Evolutionary conservation across 1,140 invertebrate species (phyloP).

Genomic region (Drosophila repletoides): DNA sequence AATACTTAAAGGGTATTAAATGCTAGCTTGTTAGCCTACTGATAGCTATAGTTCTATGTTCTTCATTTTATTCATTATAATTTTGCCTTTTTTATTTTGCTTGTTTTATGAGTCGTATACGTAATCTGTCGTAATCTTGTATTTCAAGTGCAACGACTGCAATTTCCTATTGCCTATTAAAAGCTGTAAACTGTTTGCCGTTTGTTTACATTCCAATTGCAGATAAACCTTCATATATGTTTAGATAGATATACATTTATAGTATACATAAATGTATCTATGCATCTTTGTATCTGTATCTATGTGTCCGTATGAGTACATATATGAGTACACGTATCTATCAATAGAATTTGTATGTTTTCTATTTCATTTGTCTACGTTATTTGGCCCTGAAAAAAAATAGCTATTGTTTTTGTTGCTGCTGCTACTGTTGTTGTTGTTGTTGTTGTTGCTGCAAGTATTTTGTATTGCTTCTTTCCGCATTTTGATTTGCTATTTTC

Average conservation of each 20-base stretch:
- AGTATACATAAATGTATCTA: neutral
- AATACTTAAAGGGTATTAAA: neutral
- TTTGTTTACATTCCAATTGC: constrained; percentile 37
- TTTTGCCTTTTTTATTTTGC: constrained; percentile 1
- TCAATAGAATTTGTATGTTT: constrained; percentile 58
- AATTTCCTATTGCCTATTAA: constrained; percentile 35
- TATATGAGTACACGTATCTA: constrained; percentile 2
- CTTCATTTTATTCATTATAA: constrained; percentile 4
- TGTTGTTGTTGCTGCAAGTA: constrained; percentile 16
- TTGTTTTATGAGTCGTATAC: constrained; percentile 41
- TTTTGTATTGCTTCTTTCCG: constrained; percentile 58
- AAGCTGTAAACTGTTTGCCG: constrained; percentile 3
- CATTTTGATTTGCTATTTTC: constrained; percentile 47
- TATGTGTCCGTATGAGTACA: constrained; percentile 9
- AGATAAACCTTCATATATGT: constrained; percentile 12
- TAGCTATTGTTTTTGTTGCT: neutral
- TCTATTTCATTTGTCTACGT: constrained; percentile 56
- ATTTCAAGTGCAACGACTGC: constrained; percentile 48
- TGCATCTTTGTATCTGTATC: neutral
- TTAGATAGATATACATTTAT: neutral
- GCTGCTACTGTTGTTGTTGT: constrained; percentile 2
- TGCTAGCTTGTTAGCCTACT: no score
- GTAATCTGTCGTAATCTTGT: constrained; percentile 43
- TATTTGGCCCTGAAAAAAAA: constrained; percentile 44
- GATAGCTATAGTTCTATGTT: no score